Base-by-base conservation (phyloP, 2,113 vertebrate species). In the Monarcha castaneiventris region DNA sequence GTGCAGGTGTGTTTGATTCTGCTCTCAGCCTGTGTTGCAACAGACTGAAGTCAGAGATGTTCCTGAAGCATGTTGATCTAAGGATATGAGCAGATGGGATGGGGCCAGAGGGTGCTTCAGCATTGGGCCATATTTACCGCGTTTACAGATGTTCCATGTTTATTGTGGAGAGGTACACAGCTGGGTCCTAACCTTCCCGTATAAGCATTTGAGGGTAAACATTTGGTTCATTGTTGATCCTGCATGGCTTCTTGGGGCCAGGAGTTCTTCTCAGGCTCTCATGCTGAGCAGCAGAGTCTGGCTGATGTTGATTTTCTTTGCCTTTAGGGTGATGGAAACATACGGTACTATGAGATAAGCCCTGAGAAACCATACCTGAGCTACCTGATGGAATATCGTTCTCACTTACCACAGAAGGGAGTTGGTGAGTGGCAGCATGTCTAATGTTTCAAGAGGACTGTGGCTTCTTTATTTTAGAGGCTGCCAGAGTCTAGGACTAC, bases 311-410 rank as follows among this genome's bases (percentile, higher is more conserved):
- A 17, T 58, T 86, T 68, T 88, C 13, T 61, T 87, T 94, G 37
- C n/a, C 30, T 89, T 87, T 54, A 99, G 99, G 99, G 99, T 66
- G 99, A 99, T 25, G 99, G 99, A 77, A 99, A 99, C 93, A 99
- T 99, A 90, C 97, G 98, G 76, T 99, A 99, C 98, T 99, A 99
- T 15, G 99, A 99, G 91, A 97, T 99, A 96, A 98, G 96, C 92
- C 59, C 97, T 15, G 98, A 99, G 91, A 99, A 99, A 84, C 99
- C 99, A 5, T 98, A 99, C 93, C 94, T 99, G 94, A 98, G 97
- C 95, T 99, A 97, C 97, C 95, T 99, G 87, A 98, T 96, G 10
- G 99, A 99, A 41, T 99, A 98, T 95, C 98, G 98, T 87, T 99
- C 99, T 68, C 74, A 37, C 48, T 94, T 97, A 90, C 99, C 99